These are phyloP conservation scores for Xiphorhynchus erythropygius DNA, from an alignment of 2,797 vertebrate genomes.

Conservation along the genomic window DNA sequence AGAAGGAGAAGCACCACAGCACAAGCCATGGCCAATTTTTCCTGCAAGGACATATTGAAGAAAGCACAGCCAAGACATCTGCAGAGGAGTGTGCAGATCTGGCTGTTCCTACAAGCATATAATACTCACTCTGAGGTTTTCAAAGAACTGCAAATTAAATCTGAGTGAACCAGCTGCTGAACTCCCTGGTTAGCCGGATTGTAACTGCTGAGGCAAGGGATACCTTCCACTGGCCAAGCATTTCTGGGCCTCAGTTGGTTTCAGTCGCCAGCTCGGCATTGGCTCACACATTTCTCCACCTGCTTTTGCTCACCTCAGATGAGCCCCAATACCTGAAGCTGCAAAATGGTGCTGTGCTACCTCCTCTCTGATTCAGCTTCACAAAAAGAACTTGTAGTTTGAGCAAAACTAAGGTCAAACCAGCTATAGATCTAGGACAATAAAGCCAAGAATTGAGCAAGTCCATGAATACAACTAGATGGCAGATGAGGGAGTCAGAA, in stretches of 20 bases:
- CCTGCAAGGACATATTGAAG: not conserved
- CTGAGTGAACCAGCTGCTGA: not conserved
- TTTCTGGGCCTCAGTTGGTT: not conserved
- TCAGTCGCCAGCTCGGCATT: not conserved
- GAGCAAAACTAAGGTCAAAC: not conserved
- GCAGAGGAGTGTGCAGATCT: not conserved
- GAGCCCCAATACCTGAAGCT: not conserved
- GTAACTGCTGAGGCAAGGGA: not conserved
- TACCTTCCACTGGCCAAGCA: not conserved
- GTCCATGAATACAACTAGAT: not conserved
- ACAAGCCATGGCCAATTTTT: not conserved
- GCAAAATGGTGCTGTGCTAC: not conserved
- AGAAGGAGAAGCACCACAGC: not conserved
- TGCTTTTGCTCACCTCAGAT: not conserved
- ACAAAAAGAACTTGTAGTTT: not conserved
- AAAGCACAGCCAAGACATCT: constrained; percentile 21
- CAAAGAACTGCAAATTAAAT: constrained; percentile 29
- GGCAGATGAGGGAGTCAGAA: not conserved
- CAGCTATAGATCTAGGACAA: not conserved
- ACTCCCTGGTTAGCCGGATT: not conserved
- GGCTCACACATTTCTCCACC: not conserved
- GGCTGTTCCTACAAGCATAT: not conserved
- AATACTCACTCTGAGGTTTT: not conserved
- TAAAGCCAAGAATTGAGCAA: not conserved
- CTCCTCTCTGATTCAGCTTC: not conserved